A percentile compares a stretch with the other conserved stretches of the same genome.
Evolutionary conservation across 2,888 invertebrate species (phyloP).

Genomic region (Leistus spinibarbis): DNA sequence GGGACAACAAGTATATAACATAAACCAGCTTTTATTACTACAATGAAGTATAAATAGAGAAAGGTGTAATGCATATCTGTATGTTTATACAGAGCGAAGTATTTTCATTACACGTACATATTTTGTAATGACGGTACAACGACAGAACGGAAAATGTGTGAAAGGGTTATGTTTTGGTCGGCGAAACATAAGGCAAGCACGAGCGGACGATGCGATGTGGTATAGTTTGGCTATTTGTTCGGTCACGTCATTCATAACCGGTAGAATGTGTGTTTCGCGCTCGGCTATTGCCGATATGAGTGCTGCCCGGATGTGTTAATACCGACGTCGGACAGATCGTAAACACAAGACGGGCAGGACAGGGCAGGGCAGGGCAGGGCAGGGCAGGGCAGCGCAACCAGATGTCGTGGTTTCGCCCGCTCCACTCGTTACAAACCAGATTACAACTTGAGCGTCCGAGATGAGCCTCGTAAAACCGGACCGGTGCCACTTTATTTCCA

Average conservation of each 20-base stretch:
- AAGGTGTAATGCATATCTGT: not conserved
- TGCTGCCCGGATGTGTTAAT: slow-evolving; percentile 56
- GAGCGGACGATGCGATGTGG: not conserved
- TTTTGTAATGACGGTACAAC: not conserved
- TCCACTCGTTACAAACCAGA: slow-evolving; percentile 40
- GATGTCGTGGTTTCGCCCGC: slow-evolving; percentile 50
- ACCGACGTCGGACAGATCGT: slow-evolving; percentile 57
- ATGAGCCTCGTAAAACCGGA: slow-evolving; percentile 49
- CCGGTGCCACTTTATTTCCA: slow-evolving; percentile 43
- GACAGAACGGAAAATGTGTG: not conserved
- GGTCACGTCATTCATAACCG: slow-evolving; percentile 60
- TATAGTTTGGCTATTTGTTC: slow-evolving; percentile 31
- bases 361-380: slow-evolving; percentile 51
- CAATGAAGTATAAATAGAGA: not conserved
- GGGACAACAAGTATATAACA: too few relatives aligned
- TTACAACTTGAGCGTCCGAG: slow-evolving; percentile 42
- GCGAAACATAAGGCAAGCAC: too few relatives aligned
- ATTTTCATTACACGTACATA: not conserved
- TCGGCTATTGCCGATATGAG: slow-evolving; percentile 48
- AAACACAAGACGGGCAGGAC: slow-evolving; percentile 57
- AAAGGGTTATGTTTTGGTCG: not conserved
- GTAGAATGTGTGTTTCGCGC: slow-evolving; percentile 56
- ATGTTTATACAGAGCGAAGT: not conserved
- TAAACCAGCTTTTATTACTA: too few relatives aligned
- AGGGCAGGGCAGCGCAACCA: slow-evolving; percentile 49